A percentile compares a stretch with the other conserved stretches of the same genome.
Evolutionary conservation across 2,888 invertebrate genomes (phyloP).

Genomic region (Asteroscopus sphinx): DNA sequence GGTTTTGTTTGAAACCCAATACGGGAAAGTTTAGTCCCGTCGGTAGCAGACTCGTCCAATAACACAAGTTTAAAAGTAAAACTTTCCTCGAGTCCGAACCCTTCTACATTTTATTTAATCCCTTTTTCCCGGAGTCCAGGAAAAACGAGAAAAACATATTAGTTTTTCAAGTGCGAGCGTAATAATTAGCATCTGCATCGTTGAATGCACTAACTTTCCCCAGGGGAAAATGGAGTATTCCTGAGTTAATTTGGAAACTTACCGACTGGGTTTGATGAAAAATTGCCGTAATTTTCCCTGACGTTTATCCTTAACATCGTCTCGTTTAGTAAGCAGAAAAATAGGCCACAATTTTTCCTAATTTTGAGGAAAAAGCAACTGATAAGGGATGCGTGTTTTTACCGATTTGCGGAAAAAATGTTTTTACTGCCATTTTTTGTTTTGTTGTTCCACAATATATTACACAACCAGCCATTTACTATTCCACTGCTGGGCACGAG

Average conservation of each 20-base stretch:
- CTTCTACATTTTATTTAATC: constrained; percentile 22
- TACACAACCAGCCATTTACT: too few species aligned
- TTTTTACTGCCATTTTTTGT: neutral
- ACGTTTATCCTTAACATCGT: constrained; percentile 10
- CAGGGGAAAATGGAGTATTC: constrained; percentile 7
- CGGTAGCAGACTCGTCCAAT: constrained; percentile 8
- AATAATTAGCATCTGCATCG: constrained; percentile 30
- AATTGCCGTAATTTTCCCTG: constrained; percentile 11
- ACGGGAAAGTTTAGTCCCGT: constrained; percentile 8
- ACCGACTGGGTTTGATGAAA: constrained; percentile 12
- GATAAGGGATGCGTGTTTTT: neutral
- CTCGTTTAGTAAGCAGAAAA: constrained; percentile 24
- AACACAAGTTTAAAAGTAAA: constrained; percentile 20
- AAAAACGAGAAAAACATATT: constrained; percentile 26
- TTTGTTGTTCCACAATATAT: too few species aligned
- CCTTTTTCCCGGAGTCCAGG: constrained; percentile 3
- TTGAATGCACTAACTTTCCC: constrained; percentile 30
- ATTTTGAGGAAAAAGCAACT: constrained; percentile 12
- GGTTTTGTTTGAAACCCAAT: constrained; percentile 20
- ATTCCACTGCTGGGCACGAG: too few species aligned
- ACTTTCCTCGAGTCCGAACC: constrained; percentile 5
- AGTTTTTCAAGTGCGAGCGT: constrained; percentile 23
- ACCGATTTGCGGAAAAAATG: neutral
- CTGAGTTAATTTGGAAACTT: constrained; percentile 14
- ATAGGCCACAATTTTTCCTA: neutral